A percentile compares a stretch with the other conserved stretches of the same genome.
Conservation (phyloP, 2,113 vertebrate species). For the Tonatia bakeri region DNA sequence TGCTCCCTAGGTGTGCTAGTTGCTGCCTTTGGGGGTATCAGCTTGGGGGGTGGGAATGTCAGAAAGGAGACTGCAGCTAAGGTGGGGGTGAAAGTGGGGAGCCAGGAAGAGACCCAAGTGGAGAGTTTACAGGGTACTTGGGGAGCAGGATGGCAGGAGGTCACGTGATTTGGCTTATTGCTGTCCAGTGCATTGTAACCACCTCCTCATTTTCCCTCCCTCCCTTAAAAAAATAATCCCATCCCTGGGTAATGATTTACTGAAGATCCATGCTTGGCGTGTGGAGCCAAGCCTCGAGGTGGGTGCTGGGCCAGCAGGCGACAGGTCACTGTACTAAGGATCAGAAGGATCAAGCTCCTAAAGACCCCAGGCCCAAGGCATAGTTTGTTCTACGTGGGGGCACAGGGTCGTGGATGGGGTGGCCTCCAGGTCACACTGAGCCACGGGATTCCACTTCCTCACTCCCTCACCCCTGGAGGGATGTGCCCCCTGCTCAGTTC, state of each 20-base stretch:
- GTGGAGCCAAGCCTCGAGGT: neutral
- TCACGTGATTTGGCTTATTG: neutral
- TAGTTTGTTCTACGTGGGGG: neutral
- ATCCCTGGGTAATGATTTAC: neutral
- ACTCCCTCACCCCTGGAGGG: neutral
- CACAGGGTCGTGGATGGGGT: neutral
- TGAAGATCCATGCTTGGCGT: neutral
- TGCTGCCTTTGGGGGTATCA: neutral
- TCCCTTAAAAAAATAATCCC: neutral
- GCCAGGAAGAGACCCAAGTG: neutral
- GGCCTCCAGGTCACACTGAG: neutral
- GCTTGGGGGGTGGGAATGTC: neutral
- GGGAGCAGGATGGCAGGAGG: neutral
- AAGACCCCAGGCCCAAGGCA: neutral
- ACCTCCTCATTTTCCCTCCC: too few species aligned
- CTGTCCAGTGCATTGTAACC: neutral
- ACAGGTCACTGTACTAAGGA: neutral
- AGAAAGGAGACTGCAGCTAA: neutral
- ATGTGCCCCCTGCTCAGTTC: neutral
- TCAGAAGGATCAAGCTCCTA: neutral
- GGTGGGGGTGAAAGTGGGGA: neutral
- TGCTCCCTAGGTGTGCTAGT: neutral
- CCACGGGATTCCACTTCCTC: neutral
- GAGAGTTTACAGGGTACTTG: neutral
- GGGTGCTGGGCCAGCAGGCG: neutral